phyloP scores from a whole-genome alignment of 2,888 invertebrate genomes.

The Odontomyia ornata region DNA sequence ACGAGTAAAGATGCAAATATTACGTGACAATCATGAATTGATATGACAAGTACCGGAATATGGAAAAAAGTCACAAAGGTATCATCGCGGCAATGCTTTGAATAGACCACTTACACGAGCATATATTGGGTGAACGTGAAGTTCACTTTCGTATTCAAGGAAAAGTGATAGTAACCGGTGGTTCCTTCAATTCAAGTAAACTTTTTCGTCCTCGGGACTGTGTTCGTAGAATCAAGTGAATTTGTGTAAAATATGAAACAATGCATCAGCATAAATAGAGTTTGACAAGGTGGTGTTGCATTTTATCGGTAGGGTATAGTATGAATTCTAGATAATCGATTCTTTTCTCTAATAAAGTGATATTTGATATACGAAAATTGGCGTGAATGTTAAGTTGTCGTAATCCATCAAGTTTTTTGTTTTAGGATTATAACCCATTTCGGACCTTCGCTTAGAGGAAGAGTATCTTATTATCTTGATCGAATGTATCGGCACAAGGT shows the following conservation, averaged over 20 bases:
- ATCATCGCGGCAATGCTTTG: slow-evolving; percentile 4
- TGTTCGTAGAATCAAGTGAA: too few species aligned
- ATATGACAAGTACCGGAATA: slow-evolving; percentile 23
- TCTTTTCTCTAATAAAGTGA: too few species aligned
- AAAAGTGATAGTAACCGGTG: background rate
- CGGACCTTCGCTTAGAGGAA: too few species aligned
- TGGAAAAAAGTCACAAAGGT: slow-evolving; percentile 32
- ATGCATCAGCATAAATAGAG: slow-evolving; percentile 15
- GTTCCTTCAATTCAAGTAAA: background rate
- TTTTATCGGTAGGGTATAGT: background rate
- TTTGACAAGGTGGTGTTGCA: background rate
- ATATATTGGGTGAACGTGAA: background rate
- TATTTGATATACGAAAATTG: too few species aligned
- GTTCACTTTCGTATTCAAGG: background rate
- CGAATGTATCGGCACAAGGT: too few species aligned
- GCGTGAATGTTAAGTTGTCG: too few species aligned
- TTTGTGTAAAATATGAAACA: slow-evolving; percentile 18
- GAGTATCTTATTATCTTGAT: too few species aligned
- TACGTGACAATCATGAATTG: slow-evolving; percentile 49
- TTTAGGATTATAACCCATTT: too few species aligned
- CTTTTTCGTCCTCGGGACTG: too few species aligned
- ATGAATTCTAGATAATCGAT: too few species aligned
- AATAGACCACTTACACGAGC: slow-evolving; percentile 34
- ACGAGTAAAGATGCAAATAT: slow-evolving; percentile 48
- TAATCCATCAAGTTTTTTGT: too few species aligned